Conservation (phyloP, 2,113 vertebrate species). For the Microtus montanus region DNA sequence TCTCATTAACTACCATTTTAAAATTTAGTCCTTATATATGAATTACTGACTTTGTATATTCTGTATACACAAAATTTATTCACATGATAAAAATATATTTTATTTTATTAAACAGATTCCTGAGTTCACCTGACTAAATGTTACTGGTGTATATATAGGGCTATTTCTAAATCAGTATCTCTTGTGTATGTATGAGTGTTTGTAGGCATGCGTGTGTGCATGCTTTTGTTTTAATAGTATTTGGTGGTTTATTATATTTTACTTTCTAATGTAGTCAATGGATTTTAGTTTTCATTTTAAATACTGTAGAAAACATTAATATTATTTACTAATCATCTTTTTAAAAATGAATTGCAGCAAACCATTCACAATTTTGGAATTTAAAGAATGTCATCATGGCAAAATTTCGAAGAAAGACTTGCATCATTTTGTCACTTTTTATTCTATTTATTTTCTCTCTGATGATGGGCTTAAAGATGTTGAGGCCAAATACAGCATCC, state of each 20-base stretch:
- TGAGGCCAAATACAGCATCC: slow-evolving; percentile 88
- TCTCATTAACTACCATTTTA: slow-evolving; percentile 30
- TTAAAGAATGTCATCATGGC: slow-evolving; percentile 93
- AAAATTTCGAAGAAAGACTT: slow-evolving; percentile 93
- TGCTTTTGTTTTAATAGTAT: not conserved
- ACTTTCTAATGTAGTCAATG: not conserved
- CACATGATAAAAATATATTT: slow-evolving; percentile 35
- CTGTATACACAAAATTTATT: not conserved
- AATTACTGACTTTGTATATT: not conserved
- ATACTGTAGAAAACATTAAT: slow-evolving; percentile 30
- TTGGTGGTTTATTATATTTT: slow-evolving; percentile 42
- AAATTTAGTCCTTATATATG: not conserved
- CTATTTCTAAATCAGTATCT: slow-evolving; percentile 7
- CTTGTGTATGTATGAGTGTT: not conserved
- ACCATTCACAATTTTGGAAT: slow-evolving; percentile 74
- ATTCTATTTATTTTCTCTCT: slow-evolving; percentile 91
- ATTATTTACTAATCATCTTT: slow-evolving; percentile 73
- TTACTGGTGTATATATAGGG: not conserved
- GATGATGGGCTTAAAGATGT: slow-evolving; percentile 91
- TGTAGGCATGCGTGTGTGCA: not conserved
- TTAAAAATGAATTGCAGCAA: slow-evolving; percentile 79
- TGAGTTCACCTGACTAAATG: slow-evolving; percentile 2
- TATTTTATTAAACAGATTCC: slow-evolving; percentile 19
- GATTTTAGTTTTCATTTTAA: slow-evolving; percentile 53
- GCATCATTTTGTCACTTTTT: slow-evolving; percentile 89